phyloP scores from a whole-genome alignment of 1,140 invertebrate species.

The Drosophila repleta region DNA sequence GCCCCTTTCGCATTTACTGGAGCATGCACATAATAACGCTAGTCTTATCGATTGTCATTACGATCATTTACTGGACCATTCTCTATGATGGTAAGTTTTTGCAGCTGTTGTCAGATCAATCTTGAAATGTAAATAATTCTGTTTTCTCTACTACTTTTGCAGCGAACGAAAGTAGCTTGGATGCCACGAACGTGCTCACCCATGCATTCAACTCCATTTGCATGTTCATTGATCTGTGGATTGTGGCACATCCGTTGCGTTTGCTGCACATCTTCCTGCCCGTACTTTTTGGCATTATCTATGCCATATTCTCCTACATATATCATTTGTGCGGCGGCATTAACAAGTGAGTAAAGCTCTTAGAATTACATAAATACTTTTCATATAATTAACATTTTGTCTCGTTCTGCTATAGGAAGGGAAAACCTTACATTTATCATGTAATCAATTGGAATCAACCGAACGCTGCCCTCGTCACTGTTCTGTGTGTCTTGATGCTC shows the following conservation, averaged over 20 bases:
- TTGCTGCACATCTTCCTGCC: conserved; percentile 90
- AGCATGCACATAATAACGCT: conserved; percentile 85
- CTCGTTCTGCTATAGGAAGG: conserved; percentile 84
- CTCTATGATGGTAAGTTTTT: conserved; percentile 85
- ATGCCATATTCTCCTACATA: conserved; percentile 89
- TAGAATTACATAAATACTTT: background rate
- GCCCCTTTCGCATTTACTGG: conserved; percentile 86
- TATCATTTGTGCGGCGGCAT: conserved; percentile 90
- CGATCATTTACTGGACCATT: conserved; percentile 86
- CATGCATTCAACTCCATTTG: conserved; percentile 90
- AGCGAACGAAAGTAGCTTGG: conserved; percentile 68
- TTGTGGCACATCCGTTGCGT: conserved; percentile 88
- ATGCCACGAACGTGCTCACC: conserved; percentile 88
- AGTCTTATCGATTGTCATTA: conserved; percentile 86
- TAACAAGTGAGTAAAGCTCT: conserved; percentile 84
- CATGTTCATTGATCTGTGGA: conserved; percentile 89
- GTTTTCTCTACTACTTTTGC: background rate
- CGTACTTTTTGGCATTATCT: conserved; percentile 86
- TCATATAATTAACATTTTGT: background rate
- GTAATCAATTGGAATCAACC: conserved; percentile 88
- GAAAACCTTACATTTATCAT: conserved; percentile 88
- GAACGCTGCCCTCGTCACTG: conserved; percentile 84
- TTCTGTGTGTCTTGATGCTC: conserved; percentile 85
- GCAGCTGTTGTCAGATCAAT: background rate
- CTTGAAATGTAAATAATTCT: background rate